A percentile compares a stretch with the other conserved stretches of the same genome.
Evolutionary conservation across 2,113 vertebrate genomes (phyloP).

Genomic region (Rhineura floridana): DNA sequence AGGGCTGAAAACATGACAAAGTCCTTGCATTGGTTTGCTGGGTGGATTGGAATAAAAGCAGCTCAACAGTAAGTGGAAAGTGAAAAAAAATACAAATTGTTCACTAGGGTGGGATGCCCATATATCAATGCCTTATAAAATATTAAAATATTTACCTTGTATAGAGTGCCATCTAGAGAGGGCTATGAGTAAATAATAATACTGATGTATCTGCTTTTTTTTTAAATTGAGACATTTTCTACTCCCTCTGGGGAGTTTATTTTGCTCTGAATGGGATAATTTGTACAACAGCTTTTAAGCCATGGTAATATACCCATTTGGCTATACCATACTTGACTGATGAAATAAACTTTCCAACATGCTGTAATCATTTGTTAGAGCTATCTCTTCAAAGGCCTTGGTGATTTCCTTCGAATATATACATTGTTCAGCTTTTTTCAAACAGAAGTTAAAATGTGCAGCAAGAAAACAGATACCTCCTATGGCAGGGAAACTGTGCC

Average conservation of each 20-base stretch:
- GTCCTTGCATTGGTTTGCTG: not conserved
- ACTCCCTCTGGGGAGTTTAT: conserved; percentile 20
- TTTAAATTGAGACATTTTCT: conserved; percentile 29
- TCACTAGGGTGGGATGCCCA: conserved; percentile 44
- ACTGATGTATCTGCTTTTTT: conserved; percentile 51
- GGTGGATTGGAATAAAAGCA: conserved; percentile 63
- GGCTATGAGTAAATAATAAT: conserved; percentile 42
- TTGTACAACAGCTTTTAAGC: not conserved
- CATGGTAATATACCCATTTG: not conserved
- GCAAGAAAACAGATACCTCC: not conserved
- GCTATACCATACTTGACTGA: not conserved
- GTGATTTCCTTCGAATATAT: not conserved
- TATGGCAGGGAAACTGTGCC: not conserved
- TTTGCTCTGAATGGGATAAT: conserved; percentile 33
- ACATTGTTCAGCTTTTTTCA: not conserved
- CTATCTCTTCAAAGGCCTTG: not conserved
- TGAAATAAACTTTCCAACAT: conserved; percentile 2
- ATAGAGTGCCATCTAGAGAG: too few species aligned
- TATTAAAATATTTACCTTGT: conserved; percentile 69
- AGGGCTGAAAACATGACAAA: conserved; percentile 43
- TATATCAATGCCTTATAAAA: conserved; percentile 69
- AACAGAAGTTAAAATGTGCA: not conserved
- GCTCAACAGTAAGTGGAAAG: conserved; percentile 56
- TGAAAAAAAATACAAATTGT: conserved; percentile 65
- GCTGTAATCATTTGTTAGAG: not conserved